These are phyloP conservation scores for Leptopilina boulardi DNA, from an alignment of 1,140 invertebrate species.

Conservation along the genomic window DNA sequence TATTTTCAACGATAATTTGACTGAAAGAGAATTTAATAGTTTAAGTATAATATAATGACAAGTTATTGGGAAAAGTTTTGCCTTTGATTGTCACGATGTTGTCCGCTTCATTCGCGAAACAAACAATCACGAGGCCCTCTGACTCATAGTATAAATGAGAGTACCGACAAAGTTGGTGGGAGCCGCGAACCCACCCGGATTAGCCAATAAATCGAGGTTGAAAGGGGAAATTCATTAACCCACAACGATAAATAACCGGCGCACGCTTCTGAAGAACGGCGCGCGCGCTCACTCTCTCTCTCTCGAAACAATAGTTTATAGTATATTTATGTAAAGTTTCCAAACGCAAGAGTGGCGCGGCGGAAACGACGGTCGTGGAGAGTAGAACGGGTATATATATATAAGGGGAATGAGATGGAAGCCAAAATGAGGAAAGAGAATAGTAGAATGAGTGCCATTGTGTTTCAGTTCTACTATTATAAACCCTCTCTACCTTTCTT, in stretches of 20 bases:
- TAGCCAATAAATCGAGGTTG: constrained; percentile 67
- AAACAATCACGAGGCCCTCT: neutral
- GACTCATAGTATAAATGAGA: constrained; percentile 11
- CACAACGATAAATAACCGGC: constrained; percentile 68
- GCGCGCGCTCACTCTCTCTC: constrained; percentile 2
- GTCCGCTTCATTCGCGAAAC: neutral
- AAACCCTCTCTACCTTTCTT: constrained; percentile 35
- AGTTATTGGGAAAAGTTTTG: neutral
- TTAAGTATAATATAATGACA: neutral
- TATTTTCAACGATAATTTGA: no score
- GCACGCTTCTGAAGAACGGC: constrained; percentile 50
- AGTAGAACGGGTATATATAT: no score
- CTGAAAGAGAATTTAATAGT: neutral
- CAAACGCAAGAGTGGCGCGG: constrained; percentile 59
- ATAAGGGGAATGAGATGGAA: constrained; percentile 30
- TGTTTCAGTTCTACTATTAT: constrained; percentile 48
- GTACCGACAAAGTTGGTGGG: constrained; percentile 43
- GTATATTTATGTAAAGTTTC: constrained; percentile 73
- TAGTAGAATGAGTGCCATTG: constrained; percentile 46
- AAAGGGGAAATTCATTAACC: constrained; percentile 72
- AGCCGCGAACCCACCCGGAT: constrained; percentile 49
- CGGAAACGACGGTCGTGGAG: constrained; percentile 36
- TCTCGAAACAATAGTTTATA: constrained; percentile 70
- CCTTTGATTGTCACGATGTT: neutral
- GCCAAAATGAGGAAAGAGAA: constrained; percentile 39